Evolutionary conservation across 2,797 vertebrate genomes (phyloP).

Genomic region (Ptychobarbus kaznakovi): DNA sequence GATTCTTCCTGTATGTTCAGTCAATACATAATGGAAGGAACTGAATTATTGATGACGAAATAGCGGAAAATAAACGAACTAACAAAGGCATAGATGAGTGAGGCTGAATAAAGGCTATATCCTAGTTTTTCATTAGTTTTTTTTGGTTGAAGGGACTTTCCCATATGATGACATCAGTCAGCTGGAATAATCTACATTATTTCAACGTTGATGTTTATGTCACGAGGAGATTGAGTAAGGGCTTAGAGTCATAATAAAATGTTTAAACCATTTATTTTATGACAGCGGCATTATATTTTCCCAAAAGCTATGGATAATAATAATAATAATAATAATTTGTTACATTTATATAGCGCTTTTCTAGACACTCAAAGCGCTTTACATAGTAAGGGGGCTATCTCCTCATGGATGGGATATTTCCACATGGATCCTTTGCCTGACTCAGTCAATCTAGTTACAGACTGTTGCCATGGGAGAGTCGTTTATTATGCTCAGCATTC

Average conservation of each 20-base stretch:
- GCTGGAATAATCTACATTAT: not conserved
- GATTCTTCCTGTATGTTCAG: not conserved
- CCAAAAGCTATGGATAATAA: not conserved
- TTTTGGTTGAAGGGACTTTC: constrained; percentile 28
- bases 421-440: constrained; percentile 12
- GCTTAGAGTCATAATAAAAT: not conserved
- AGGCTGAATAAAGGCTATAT: not conserved
- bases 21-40: not conserved
- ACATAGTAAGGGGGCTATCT: no score
- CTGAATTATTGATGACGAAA: constrained; percentile 1
- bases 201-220: not conserved
- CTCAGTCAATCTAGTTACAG: constrained; percentile 16
- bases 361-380: no score
- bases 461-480: constrained; percentile 34
- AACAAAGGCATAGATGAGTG: not conserved
- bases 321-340: no score
- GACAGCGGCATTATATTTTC: not conserved
- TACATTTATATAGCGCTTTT: no score
- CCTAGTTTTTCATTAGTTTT: not conserved
- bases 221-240: not conserved
- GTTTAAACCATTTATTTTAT: not conserved
- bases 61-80: not conserved
- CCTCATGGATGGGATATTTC: not conserved
- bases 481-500: constrained; percentile 44
- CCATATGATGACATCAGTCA: not conserved